phyloP scores from a whole-genome alignment of 2,113 vertebrate genomes.

The Felis chaus region DNA sequence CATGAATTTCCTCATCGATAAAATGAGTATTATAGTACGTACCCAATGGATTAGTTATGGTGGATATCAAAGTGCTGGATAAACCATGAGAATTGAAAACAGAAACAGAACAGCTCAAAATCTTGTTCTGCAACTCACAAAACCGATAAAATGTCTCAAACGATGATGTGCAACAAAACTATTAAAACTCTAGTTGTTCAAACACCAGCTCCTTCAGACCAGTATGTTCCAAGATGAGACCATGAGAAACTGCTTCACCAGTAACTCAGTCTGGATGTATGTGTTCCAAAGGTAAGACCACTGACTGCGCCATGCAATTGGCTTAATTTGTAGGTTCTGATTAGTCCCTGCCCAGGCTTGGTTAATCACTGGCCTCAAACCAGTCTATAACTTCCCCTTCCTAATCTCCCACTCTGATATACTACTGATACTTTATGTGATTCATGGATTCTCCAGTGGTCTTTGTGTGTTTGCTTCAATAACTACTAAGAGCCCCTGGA shows the following conservation, averaged over 20 bases:
- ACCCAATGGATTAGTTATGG: constrained; percentile 1
- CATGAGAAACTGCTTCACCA: not conserved
- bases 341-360: not conserved
- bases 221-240: not conserved
- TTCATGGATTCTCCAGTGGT: not conserved
- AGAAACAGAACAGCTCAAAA: not conserved
- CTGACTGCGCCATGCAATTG: not conserved
- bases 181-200: not conserved
- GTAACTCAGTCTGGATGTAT: not conserved
- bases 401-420: not conserved
- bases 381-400: not conserved
- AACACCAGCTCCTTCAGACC: not conserved
- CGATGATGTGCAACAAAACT: not conserved
- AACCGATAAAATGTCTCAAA: not conserved
- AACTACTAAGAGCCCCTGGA: not conserved
- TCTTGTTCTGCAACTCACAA: not conserved
- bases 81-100: constrained; percentile 45
- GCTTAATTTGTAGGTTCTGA: not conserved
- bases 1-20: not conserved
- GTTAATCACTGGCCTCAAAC: not conserved
- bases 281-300: not conserved
- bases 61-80: not conserved
- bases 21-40: not conserved
- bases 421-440: not conserved
- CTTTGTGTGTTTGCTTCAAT: not conserved